Base-by-base conservation (phyloP, 2,888 invertebrate species). In the Calameuta pallipes region DNA sequence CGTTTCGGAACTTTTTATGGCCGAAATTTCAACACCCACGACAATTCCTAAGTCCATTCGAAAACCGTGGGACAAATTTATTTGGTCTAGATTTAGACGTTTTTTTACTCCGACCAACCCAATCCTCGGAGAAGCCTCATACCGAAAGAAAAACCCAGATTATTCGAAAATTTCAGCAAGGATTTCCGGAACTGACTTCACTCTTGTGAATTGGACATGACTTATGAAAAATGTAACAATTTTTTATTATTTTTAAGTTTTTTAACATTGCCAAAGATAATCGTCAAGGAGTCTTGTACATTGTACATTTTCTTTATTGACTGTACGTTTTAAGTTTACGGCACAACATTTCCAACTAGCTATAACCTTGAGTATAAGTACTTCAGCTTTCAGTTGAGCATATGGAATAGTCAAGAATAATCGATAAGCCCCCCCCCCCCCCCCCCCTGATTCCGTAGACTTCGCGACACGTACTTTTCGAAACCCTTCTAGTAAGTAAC, bases 41-140 rank as follows among this genome's bases (percentile, higher is more conserved):
- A 83, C 85, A 84, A 85, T 84, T 85, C 83, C 83, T 82, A 83
- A 80, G 80, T 82, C 85, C 85, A 80, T 85, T 84, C 80, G 80
- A 79, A 82, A 83, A 82, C 81, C 84, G 71, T 76, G 82, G 71
- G 80, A 85, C 85, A 85, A 85, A 85, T 85, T 82, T 85, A 85
- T 85, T 82, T 82, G 80, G 56, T 2, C 23, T 2, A 56, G 56
- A 9, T 23, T 56, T 6, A 9, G 23, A 23, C 2, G 9, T 56
- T 23, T 56, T 9, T 23, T 9, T 9, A 15, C 56, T 15, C 23
- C 9, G 2, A 56, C 2, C 23, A 23, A 56, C 56, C 23, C 56
- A 56, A 56, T 56, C 56, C 23, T 56, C 9, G 56, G 2, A 9
- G 6, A 23, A 56, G 23, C 23, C 23, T 56, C 56, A 23, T 23